Conservation (phyloP, 2,797 vertebrate species). For the Parambassis ranga region DNA sequence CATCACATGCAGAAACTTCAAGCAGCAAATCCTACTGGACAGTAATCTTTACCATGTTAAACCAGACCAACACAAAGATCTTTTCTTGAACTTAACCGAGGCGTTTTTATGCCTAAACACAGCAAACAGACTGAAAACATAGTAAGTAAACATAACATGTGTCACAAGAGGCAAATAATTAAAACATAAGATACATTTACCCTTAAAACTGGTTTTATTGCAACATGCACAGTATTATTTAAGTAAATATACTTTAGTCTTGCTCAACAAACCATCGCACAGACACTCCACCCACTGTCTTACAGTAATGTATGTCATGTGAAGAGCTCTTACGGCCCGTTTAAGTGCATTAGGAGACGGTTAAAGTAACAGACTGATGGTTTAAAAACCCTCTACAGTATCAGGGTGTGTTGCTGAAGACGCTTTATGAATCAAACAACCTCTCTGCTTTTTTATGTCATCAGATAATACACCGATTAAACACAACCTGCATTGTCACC, state of each 20-base stretch:
- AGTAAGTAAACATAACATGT: too few relatives aligned
- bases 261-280: neutral
- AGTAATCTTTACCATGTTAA: too few relatives aligned
- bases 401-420: slow-evolving; percentile 17
- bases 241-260: neutral
- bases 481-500: neutral
- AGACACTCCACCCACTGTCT: neutral
- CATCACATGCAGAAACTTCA: too few relatives aligned
- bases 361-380: neutral
- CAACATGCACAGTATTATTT: neutral
- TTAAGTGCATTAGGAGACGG: slow-evolving; percentile 35
- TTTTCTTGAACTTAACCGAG: too few relatives aligned
- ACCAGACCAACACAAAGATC: too few relatives aligned
- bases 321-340: slow-evolving; percentile 20
- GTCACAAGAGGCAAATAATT: neutral
- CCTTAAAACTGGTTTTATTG: neutral
- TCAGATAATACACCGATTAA: neutral
- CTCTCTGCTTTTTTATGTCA: neutral
- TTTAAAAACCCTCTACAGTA: neutral
- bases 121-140: too few relatives aligned
- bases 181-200: too few relatives aligned
- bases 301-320: slow-evolving; percentile 41
- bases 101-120: too few relatives aligned
- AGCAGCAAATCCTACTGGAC: too few relatives aligned
- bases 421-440: neutral